Evolutionary conservation across 2,113 vertebrate genomes (phyloP).

Genomic region (Pluvialis apricaria): DNA sequence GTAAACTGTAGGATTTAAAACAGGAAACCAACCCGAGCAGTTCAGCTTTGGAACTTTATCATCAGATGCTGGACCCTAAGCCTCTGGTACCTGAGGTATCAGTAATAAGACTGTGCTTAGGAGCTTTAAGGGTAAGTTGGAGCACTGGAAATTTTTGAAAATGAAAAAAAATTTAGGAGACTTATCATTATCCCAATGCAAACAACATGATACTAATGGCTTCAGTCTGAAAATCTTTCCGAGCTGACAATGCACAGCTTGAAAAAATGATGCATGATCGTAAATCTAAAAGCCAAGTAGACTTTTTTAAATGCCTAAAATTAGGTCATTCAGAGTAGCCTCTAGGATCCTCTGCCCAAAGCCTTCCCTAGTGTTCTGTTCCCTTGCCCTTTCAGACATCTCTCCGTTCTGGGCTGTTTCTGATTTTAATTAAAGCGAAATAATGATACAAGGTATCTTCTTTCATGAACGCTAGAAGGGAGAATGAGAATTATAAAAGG

Average conservation of each 20-base stretch:
- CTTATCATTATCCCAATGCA: neutral
- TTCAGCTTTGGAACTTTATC: neutral
- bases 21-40: neutral
- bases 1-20: neutral
- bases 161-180: neutral
- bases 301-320: neutral
- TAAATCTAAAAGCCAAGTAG: neutral
- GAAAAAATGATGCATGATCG: neutral
- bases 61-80: neutral
- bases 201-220: neutral
- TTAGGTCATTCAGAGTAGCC: neutral
- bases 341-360: neutral
- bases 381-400: neutral
- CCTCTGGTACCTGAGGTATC: neutral
- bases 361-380: neutral
- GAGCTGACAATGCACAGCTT: neutral
- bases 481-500: neutral
- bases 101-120: neutral
- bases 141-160: neutral
- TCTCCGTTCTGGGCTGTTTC: neutral
- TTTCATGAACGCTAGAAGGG: neutral
- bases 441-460: neutral
- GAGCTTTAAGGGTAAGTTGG: neutral
- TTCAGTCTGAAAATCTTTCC: neutral
- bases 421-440: constrained; percentile 33